Base-by-base conservation (phyloP, 1,140 invertebrate species). In the Zelostemma sp. region DNA sequence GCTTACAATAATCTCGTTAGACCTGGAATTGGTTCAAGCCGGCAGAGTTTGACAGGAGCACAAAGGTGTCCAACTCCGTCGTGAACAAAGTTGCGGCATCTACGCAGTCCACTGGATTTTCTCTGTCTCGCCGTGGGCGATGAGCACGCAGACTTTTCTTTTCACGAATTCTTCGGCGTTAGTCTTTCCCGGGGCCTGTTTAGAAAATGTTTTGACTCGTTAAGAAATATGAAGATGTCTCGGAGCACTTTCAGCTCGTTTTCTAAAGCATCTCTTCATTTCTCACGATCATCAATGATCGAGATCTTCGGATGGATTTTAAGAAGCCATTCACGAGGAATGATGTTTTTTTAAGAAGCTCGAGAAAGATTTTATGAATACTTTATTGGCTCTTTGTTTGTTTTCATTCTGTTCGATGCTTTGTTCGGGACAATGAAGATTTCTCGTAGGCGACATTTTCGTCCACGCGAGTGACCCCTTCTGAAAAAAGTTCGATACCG, bases 1-100 rank as follows among this genome's bases (percentile, higher is more conserved):
- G 80, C 81, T 74, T 76, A 79, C 76, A 78, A 79, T 83, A 80
- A 83, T 83, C 80, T 83, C 80, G 79, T 81, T 83, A 82, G 73
- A 77, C 73, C 77, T 68, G 50, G 75, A 73, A 76, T 76, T 67
- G 68, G 40, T 45, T 46, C 17, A 9, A 51, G 45, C 28, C 51
- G 51, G 19, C 15, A 40, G 50, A 47, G 45, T 64, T 80, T 78
- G 77, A 80, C 76, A 78, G 72, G 40, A 21, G 56, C 56, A 82
- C 77, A 81, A 82, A 82, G 78, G 80, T 83, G 80, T 74, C 79
- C 80, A 78, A 74, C 81, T 68, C 60, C 64, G 46, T 68, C 31
- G 56, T 48, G 49, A 54, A 64, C 43, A 64, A 19, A 16, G 17
- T 15, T 54, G 54, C 40, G 50, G 41, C 50, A 56, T 59, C 46